These are phyloP conservation scores for Eupithecia abbreviata DNA, from an alignment of 2,888 invertebrate species.

Conservation along the genomic window DNA sequence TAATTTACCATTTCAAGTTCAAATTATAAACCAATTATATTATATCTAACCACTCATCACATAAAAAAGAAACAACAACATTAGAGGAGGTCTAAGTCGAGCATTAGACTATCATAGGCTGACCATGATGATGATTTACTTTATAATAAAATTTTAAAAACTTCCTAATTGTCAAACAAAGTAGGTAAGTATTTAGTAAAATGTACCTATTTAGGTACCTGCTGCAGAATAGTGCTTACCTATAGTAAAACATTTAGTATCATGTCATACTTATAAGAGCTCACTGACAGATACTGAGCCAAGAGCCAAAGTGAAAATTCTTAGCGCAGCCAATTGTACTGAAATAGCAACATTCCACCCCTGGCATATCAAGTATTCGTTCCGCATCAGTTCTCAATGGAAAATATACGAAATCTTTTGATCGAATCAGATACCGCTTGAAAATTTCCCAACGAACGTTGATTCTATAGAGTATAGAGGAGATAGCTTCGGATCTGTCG, in stretches of 20 bases:
- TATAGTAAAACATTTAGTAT: not conserved
- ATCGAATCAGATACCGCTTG: conserved; percentile 49
- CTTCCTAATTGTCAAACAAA: too few species aligned
- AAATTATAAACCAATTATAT: too few species aligned
- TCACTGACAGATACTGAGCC: not conserved
- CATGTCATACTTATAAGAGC: not conserved
- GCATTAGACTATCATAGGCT: too few species aligned
- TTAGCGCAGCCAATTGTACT: not conserved
- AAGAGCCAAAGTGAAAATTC: not conserved
- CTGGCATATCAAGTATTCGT: conserved; percentile 39
- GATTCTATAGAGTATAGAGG: conserved; percentile 43
- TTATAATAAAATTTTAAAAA: too few species aligned
- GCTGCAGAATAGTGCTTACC: too few species aligned
- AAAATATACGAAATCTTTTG: conserved; percentile 46
- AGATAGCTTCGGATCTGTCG: conserved; percentile 23
- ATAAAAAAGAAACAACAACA: too few species aligned
- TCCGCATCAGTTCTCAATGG: conserved; percentile 54
- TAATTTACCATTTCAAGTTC: too few species aligned
- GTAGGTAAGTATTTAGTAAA: too few species aligned
- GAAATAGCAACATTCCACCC: not conserved
- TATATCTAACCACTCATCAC: too few species aligned
- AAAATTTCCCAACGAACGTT: conserved; percentile 44
- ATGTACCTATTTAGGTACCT: too few species aligned
- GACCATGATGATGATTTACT: too few species aligned
- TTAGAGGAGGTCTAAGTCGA: too few species aligned